These are phyloP conservation scores for Mormyrus iriodes DNA, from an alignment of 2,113 vertebrate species.

Conservation along the genomic window DNA sequence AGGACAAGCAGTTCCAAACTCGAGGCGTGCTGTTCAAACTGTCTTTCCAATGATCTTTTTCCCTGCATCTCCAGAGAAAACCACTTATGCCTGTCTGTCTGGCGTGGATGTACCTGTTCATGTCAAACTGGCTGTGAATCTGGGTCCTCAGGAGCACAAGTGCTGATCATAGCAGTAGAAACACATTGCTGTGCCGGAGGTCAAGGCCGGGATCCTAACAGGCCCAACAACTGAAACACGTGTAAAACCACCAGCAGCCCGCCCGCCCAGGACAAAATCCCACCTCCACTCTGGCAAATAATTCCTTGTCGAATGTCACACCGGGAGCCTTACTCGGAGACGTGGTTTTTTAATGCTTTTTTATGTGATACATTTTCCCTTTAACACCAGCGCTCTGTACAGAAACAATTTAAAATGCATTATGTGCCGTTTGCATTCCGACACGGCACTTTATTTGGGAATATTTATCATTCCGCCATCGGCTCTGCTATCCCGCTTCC, in stretches of 20 bases:
- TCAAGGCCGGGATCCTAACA: neutral
- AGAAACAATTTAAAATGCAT: conserved; percentile 22
- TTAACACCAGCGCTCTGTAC: conserved; percentile 6
- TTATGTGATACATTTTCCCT: conserved; percentile 11
- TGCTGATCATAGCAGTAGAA: neutral
- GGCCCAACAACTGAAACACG: neutral
- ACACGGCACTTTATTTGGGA: conserved; percentile 1
- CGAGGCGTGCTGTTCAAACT: neutral
- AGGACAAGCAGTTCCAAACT: neutral
- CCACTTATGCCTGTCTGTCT: neutral
- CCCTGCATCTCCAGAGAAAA: neutral
- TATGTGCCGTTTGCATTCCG: conserved; percentile 24
- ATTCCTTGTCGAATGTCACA: conserved; percentile 4
- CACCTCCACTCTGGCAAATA: neutral
- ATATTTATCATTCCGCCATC: conserved; percentile 7
- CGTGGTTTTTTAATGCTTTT: conserved; percentile 13
- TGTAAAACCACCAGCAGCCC: neutral
- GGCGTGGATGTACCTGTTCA: neutral
- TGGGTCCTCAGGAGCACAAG: neutral
- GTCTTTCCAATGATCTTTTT: neutral
- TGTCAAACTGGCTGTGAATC: neutral
- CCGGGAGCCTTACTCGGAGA: neutral
- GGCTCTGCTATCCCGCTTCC: neutral
- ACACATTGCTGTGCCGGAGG: neutral
- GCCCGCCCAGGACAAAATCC: neutral